These are phyloP conservation scores for Zootoca vivipara DNA, from an alignment of 2,113 vertebrate species.

Conservation along the genomic window DNA sequence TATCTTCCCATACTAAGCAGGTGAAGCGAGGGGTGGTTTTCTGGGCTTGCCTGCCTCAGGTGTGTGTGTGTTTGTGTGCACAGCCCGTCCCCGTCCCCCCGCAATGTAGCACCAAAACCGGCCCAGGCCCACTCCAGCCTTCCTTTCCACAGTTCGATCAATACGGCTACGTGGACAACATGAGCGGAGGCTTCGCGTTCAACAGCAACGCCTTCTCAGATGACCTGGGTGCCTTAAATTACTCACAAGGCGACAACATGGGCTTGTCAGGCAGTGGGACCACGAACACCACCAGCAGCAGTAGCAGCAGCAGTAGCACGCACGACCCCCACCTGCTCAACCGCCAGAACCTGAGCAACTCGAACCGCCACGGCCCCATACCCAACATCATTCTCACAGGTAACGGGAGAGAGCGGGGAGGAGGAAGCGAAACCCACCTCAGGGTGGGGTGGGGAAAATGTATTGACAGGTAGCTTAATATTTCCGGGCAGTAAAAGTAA, in stretches of 20 bases:
- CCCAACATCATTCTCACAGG: constrained; percentile 89
- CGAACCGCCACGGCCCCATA: constrained; percentile 78
- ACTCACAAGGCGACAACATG: constrained; percentile 57
- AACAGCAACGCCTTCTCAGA: constrained; percentile 72
- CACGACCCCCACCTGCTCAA: constrained; percentile 77
- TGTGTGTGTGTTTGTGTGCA: too few species aligned
- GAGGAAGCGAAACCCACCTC: background rate
- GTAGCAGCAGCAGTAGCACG: too few species aligned
- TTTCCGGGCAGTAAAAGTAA: too few species aligned
- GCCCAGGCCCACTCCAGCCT: background rate
- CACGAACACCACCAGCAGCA: background rate
- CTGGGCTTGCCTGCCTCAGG: too few species aligned
- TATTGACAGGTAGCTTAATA: too few species aligned
- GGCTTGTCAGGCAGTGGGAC: constrained; percentile 24
- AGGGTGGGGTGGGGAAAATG: too few species aligned
- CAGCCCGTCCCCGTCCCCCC: too few species aligned
- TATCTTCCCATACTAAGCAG: too few species aligned
- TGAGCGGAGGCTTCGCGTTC: constrained; percentile 69
- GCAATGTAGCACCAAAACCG: too few species aligned
- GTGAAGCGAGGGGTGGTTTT: too few species aligned
- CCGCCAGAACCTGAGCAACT: constrained; percentile 79
- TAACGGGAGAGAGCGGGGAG: constrained; percentile 24
- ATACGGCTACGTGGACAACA: constrained; percentile 70
- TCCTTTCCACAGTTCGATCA: constrained; percentile 66
- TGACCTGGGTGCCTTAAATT: constrained; percentile 73